Conservation (phyloP, 2,113 vertebrate species). For the Psophia crepitans region DNA sequence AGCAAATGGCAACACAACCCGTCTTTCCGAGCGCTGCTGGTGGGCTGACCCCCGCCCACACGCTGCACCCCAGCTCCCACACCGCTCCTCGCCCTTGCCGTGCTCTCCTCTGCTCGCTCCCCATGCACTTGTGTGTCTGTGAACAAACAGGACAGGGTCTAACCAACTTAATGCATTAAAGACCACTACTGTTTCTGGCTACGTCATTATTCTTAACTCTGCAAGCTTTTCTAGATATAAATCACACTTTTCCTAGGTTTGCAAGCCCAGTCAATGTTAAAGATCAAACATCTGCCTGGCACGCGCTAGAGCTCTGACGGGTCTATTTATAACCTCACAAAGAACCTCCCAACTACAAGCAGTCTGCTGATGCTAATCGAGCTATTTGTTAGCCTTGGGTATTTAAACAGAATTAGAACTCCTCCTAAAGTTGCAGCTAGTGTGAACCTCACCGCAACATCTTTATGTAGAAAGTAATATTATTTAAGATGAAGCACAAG, state of each 20-base stretch:
- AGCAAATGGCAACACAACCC: neutral
- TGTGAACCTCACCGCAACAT: neutral
- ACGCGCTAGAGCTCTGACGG: neutral
- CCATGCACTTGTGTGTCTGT: rapidly evolving
- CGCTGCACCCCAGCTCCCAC: rapidly evolving
- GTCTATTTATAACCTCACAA: neutral
- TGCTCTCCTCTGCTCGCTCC: neutral
- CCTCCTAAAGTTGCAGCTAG: conserved; percentile 9
- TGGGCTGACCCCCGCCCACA: neutral
- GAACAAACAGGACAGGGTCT: too few species aligned
- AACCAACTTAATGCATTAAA: neutral
- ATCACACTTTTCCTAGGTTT: neutral
- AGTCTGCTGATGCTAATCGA: neutral
- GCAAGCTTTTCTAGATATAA: neutral
- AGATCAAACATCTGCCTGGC: neutral
- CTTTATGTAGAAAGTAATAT: neutral
- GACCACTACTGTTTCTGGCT: neutral
- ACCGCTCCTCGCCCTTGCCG: rapidly evolving
- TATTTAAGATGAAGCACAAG: neutral
- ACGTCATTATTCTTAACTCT: neutral
- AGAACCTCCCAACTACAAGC: conserved; percentile 16
- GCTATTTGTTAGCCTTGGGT: conserved; percentile 38
- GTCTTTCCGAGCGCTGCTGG: rapidly evolving
- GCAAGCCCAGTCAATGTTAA: neutral
- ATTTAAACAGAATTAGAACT: conserved; percentile 46